These are phyloP conservation scores for Meganola albula DNA, from an alignment of 2,888 invertebrate genomes.

Conservation along the genomic window DNA sequence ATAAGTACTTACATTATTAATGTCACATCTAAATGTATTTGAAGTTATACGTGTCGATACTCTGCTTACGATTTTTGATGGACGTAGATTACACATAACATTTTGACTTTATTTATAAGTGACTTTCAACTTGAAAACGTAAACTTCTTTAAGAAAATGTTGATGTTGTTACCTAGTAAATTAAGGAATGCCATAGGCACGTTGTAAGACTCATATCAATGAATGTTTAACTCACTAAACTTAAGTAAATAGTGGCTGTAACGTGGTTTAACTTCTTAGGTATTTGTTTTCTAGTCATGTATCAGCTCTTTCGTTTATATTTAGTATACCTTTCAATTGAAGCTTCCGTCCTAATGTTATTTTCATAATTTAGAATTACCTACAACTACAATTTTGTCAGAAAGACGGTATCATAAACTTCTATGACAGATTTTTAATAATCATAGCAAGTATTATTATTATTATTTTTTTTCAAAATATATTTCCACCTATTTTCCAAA, in stretches of 20 bases:
- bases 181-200: slow-evolving; percentile 47
- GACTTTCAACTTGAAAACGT: too few species aligned
- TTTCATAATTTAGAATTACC: slow-evolving; percentile 21
- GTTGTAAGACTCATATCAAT: slow-evolving; percentile 49
- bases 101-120: too few species aligned
- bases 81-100: too few species aligned
- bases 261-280: slow-evolving; percentile 10
- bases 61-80: too few species aligned
- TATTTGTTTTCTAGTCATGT: slow-evolving; percentile 10
- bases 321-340: slow-evolving; percentile 31
- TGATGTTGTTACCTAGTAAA: slow-evolving; percentile 15
- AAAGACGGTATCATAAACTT: slow-evolving; percentile 6
- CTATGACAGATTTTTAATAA: slow-evolving; percentile 1
- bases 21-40: neutral
- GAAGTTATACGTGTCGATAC: neutral
- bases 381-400: too few species aligned
- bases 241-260: slow-evolving; percentile 9
- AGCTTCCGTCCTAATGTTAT: slow-evolving; percentile 44
- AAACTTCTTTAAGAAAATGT: slow-evolving; percentile 6
- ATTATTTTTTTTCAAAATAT: neutral
- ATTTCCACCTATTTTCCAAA: slow-evolving; percentile 8
- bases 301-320: slow-evolving; percentile 9
- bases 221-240: slow-evolving; percentile 21
- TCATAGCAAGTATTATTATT: neutral
- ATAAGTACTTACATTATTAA: slow-evolving; percentile 1